A percentile compares a stretch with the other conserved stretches of the same genome.
Conservation (phyloP, 2,797 vertebrate species). For the Selene dorsalis region DNA sequence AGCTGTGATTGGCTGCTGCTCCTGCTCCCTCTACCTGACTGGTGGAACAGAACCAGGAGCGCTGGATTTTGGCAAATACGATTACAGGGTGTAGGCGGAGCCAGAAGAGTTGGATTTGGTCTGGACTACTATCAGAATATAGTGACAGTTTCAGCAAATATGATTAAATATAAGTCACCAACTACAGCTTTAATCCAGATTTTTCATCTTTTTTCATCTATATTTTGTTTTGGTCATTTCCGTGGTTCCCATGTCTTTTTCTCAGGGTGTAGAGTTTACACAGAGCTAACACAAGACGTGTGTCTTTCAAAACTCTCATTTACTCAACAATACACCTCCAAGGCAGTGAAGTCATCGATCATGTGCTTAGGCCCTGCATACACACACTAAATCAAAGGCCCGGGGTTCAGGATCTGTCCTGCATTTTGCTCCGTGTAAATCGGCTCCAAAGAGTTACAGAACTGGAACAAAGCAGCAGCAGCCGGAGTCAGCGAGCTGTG, state of each 20-base stretch:
- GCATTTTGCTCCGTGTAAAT: not conserved
- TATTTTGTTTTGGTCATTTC: not conserved
- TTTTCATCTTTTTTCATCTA: not conserved
- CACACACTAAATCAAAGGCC: not conserved
- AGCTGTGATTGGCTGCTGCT: no score
- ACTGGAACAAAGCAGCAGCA: slow-evolving; percentile 21
- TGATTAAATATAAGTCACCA: no score
- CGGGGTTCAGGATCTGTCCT: not conserved
- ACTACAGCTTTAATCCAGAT: no score
- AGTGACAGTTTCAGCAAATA: no score
- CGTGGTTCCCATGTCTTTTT: not conserved
- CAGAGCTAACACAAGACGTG: not conserved
- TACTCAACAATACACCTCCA: slow-evolving; percentile 2
- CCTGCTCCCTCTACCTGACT: no score
- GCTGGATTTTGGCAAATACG: no score
- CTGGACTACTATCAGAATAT: no score
- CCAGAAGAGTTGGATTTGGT: no score
- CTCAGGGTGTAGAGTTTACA: not conserved
- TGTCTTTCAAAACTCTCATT: not conserved
- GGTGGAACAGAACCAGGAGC: no score
- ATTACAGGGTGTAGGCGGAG: no score
- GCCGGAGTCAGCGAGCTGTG: not conserved
- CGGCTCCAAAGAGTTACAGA: slow-evolving; percentile 11
- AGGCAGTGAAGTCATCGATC: not conserved
- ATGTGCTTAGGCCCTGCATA: not conserved